phyloP scores from a whole-genome alignment of 2,888 invertebrate genomes.

The Mythimna impura region DNA sequence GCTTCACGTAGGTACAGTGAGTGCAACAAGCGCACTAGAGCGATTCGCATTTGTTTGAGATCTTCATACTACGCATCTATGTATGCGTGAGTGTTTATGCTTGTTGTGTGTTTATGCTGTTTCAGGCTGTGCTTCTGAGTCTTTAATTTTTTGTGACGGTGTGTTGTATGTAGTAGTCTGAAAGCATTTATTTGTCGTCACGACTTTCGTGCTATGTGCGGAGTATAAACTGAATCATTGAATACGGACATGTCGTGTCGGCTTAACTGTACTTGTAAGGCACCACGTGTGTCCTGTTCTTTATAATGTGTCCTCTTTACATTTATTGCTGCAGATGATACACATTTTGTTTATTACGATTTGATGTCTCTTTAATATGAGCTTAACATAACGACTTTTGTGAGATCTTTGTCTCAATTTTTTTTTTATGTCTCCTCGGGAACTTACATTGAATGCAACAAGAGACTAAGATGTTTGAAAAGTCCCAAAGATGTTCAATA shows the following conservation, averaged over 20 bases:
- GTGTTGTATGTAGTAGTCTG: conserved; percentile 63
- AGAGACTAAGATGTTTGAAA: too few species aligned
- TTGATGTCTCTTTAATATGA: conserved; percentile 20
- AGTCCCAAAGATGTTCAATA: too few species aligned
- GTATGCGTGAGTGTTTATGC: not conserved
- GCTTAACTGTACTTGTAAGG: conserved; percentile 61
- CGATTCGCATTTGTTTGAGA: not conserved
- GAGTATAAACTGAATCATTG: conserved; percentile 70
- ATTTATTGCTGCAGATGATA: conserved; percentile 47
- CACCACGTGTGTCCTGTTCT: conserved; percentile 64
- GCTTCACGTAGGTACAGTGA: not conserved
- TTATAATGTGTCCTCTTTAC: conserved; percentile 56
- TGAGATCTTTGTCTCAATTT: not conserved
- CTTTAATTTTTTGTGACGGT: not conserved
- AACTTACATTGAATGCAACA: too few species aligned
- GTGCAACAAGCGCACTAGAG: not conserved
- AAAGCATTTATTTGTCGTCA: conserved; percentile 79
- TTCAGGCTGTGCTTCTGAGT: conserved; percentile 1
- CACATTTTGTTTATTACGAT: conserved; percentile 26
- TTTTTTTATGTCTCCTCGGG: too few species aligned
- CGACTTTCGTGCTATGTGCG: conserved; percentile 78
- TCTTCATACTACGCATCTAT: not conserved
- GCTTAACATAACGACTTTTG: not conserved
- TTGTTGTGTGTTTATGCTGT: not conserved
- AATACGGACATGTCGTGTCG: conserved; percentile 56